These are phyloP conservation scores for Pithys albifrons DNA, from an alignment of 2,113 vertebrate genomes.

Conservation along the genomic window DNA sequence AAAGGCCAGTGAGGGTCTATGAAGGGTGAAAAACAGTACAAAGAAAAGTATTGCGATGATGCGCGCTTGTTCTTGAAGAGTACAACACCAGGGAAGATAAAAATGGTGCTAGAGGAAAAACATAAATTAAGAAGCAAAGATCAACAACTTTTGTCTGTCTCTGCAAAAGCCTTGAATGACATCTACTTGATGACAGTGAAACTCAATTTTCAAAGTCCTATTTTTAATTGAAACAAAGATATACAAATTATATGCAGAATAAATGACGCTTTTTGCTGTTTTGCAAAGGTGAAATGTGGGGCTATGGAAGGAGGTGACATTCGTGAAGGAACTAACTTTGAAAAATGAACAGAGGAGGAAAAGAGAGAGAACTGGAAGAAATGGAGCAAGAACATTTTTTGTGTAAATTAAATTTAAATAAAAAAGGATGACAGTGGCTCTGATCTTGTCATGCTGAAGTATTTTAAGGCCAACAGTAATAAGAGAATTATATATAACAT, in stretches of 20 bases:
- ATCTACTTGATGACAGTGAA: neutral
- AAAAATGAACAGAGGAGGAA: conserved; percentile 61
- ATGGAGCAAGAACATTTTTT: conserved; percentile 75
- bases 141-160: neutral
- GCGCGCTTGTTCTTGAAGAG: neutral
- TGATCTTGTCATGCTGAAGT: conserved; percentile 64
- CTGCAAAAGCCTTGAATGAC: neutral
- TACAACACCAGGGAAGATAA: neutral
- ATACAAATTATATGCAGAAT: neutral
- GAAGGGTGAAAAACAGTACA: neutral
- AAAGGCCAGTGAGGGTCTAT: neutral
- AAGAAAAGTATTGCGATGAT: neutral
- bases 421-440: conserved; percentile 65
- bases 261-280: neutral
- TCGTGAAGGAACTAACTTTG: conserved; percentile 47
- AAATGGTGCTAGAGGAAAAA: neutral
- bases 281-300: conserved; percentile 33
- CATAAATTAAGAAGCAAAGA: neutral
- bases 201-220: neutral
- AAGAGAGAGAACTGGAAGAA: conserved; percentile 67
- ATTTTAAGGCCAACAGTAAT: conserved; percentile 52
- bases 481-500: conserved; percentile 53
- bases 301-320: conserved; percentile 30
- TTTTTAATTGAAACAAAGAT: conserved; percentile 18
- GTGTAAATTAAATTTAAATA: conserved; percentile 77